Evolutionary conservation across 2,113 vertebrate genomes (phyloP).

Genomic region (Gopherus flavomarginatus): DNA sequence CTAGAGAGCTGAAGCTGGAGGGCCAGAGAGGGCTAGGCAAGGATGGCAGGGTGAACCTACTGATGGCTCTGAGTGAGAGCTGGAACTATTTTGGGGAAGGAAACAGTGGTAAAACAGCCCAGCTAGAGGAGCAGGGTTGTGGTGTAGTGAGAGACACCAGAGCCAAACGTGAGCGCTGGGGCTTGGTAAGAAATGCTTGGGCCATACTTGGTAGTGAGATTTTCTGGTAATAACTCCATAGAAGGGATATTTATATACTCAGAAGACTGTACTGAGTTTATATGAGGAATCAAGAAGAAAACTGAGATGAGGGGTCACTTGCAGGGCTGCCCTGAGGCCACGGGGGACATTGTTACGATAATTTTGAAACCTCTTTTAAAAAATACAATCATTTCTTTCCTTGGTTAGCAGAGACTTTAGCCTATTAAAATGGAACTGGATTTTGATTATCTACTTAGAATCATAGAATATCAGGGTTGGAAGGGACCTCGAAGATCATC

Average conservation of each 20-base stretch:
- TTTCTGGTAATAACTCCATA: background rate
- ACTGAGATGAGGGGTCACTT: background rate
- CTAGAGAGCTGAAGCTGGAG: background rate
- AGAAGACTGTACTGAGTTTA: background rate
- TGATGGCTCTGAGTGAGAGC: no score
- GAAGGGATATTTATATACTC: background rate
- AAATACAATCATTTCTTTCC: background rate
- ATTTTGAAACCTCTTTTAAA: background rate
- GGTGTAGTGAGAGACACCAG: background rate
- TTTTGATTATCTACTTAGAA: background rate
- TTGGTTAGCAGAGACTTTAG: background rate
- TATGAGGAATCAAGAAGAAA: background rate
- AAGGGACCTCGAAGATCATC: no score
- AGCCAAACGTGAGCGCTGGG: background rate
- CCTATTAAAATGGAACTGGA: background rate
- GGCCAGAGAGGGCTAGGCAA: background rate
- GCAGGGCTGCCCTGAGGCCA: no score
- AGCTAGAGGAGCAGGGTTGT: background rate
- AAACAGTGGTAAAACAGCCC: no score
- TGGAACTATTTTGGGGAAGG: no score
- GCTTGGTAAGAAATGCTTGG: background rate
- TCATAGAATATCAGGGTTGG: no score
- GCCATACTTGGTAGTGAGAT: background rate
- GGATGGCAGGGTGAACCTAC: background rate
- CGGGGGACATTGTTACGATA: background rate